Percentiles rank a stretch among this genome's conserved stretches.
phyloP scores from a whole-genome alignment of 1,140 invertebrate genomes.

The Papilio xuthus region DNA sequence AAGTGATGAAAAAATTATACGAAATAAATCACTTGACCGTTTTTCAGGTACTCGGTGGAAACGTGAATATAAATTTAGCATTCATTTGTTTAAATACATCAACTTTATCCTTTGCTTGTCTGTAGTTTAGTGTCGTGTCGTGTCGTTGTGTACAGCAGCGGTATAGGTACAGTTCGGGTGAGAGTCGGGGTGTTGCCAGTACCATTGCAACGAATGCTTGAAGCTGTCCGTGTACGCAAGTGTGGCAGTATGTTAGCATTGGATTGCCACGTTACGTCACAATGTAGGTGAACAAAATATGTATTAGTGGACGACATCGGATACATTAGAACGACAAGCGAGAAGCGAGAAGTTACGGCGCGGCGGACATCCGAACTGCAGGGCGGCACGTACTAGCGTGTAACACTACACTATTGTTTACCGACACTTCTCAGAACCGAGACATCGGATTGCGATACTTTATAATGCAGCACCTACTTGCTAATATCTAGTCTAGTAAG shows the following conservation, averaged over 20 bases:
- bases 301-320: background rate
- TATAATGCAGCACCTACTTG: background rate
- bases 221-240: too few relatives aligned
- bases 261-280: background rate
- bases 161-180: background rate
- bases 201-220: too few relatives aligned
- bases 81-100: background rate
- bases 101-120: background rate
- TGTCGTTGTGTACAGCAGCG: background rate
- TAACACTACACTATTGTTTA: background rate
- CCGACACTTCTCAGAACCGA: background rate
- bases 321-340: background rate
- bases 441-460: background rate
- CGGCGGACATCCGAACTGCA: background rate
- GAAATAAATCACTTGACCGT: background rate
- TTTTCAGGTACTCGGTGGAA: background rate
- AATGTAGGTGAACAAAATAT: background rate
- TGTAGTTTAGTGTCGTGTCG: background rate
- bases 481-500: background rate
- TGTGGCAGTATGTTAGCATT: background rate
- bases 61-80: slow-evolving; percentile 1
- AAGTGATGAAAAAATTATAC: background rate
- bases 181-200: too few relatives aligned
- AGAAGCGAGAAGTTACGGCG: background rate
- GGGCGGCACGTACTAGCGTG: background rate